phyloP scores from a whole-genome alignment of 2,888 invertebrate species.

The Apomyelois bistriatella region DNA sequence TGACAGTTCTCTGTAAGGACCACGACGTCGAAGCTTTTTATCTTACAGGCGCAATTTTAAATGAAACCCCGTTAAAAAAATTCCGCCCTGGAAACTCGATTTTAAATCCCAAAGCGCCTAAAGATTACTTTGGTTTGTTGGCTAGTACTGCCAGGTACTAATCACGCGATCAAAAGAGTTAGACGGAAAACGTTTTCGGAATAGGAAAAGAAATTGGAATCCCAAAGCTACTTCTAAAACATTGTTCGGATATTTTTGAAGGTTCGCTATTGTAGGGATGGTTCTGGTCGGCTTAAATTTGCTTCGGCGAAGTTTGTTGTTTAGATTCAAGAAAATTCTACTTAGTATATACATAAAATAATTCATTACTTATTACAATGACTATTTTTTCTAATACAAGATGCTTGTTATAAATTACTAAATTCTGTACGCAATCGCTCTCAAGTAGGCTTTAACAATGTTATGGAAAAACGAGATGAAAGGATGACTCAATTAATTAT shows the following conservation, averaged over 20 bases:
- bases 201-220: slow-evolving; percentile 8
- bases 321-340: too few relatives aligned
- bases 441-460: slow-evolving; percentile 34
- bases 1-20: slow-evolving; percentile 37
- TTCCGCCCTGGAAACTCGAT: slow-evolving; percentile 40
- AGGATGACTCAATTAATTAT: slow-evolving; percentile 19
- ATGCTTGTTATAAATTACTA: slow-evolving; percentile 25
- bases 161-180: slow-evolving; percentile 20
- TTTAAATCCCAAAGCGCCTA: slow-evolving; percentile 39
- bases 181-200: slow-evolving; percentile 8
- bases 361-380: too few relatives aligned
- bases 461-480: slow-evolving; percentile 25
- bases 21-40: slow-evolving; percentile 42
- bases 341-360: too few relatives aligned
- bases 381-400: neutral
- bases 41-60: slow-evolving; percentile 52
- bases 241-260: slow-evolving; percentile 2
- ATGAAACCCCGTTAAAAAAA: slow-evolving; percentile 46
- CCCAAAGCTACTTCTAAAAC: slow-evolving; percentile 6
- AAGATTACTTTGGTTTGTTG: slow-evolving; percentile 27
- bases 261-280: neutral
- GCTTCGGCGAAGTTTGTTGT: too few relatives aligned
- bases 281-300: too few relatives aligned
- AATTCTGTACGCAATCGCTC: slow-evolving; percentile 37
- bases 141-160: slow-evolving; percentile 12